Evolutionary conservation across 2,888 invertebrate genomes (phyloP), one percentile per base, ranked within the genome.

Genomic region (Endomychus coccineus): DNA sequence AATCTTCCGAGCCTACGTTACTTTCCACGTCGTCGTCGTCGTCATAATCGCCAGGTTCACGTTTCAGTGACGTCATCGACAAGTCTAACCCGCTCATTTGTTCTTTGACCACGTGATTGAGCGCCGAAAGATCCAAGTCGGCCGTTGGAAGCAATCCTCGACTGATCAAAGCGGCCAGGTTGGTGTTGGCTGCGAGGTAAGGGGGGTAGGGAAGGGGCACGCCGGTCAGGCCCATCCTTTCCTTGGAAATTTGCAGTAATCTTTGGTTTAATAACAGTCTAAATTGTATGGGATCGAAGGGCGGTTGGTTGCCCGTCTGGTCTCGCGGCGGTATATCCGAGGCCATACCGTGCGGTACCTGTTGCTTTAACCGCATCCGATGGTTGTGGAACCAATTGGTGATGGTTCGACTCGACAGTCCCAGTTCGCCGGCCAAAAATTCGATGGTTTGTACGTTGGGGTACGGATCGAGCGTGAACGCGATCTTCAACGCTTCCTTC

Each of bases 381-480:
- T 98, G 96, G 66, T 98, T 98, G 74, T 98, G 97, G 75, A 98
- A 98, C 98, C 98, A 98, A 68, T 98, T 98, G 42, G 95, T 95
- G 56, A 99, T 96, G 35, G 97, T 97, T 50, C 97, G 77, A 32
- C 94, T 85, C 4, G 92, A 89, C 23, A 99, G 73, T 5, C 83
- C 86, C 36, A 98, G 71, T 65, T 95, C 94, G 16, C 80, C 78
- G 16, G 96, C 94, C 39, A 98, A 74, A 59, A 92, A 92, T 63
- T 97, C 96, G 48, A 97, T 94, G 39, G 94, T 92, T 14, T 88
- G 86, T 57, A 94, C 87, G 64, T 91, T 94, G 0, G 98, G 98
- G 66, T 98, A 97, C 0, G 96, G 95, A 61, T 98, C 97, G 32
- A 95, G 72, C 0, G 89, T 86, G 63, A 97, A 98, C 1, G 97